Evolutionary conservation across 2,113 vertebrate species (phyloP).

Genomic region (Zosterops japonicus): DNA sequence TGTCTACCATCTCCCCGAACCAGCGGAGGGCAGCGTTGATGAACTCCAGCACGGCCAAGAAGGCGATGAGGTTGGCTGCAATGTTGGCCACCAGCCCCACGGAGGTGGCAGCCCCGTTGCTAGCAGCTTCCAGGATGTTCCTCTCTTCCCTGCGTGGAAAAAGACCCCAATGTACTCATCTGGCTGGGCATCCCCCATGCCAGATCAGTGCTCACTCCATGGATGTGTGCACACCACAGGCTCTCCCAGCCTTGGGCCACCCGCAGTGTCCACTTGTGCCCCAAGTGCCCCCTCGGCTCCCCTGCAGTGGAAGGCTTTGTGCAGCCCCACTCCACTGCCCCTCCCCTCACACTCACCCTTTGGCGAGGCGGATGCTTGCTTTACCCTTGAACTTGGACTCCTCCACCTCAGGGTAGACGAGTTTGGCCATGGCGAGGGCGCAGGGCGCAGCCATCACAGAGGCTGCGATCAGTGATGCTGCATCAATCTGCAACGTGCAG

Average conservation of each 20-base stretch:
- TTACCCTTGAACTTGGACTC: slow-evolving; percentile 79
- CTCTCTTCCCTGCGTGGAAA: slow-evolving; percentile 77
- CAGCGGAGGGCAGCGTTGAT: slow-evolving; percentile 85
- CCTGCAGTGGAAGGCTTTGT: fast-evolving
- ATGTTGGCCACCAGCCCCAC: slow-evolving; percentile 88
- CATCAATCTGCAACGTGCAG: slow-evolving; percentile 80
- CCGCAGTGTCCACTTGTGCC: fast-evolving
- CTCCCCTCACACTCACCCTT: slow-evolving; percentile 55
- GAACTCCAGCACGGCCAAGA: slow-evolving; percentile 88
- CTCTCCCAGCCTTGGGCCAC: neutral
- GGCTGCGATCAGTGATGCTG: slow-evolving; percentile 86
- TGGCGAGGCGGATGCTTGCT: slow-evolving; percentile 63
- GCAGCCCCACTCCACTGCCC: neutral
- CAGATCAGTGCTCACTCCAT: neutral
- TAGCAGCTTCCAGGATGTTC: slow-evolving; percentile 91
- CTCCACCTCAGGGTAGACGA: slow-evolving; percentile 90
- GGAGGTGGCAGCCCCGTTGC: slow-evolving; percentile 83
- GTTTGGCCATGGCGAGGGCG: slow-evolving; percentile 89
- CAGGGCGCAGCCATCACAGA: slow-evolving; percentile 97
- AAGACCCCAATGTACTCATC: neutral
- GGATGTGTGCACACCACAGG: neutral
- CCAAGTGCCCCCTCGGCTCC: fast-evolving
- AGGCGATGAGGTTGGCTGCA: slow-evolving; percentile 88
- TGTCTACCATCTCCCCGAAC: slow-evolving; percentile 87
- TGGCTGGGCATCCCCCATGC: neutral